phyloP scores from a whole-genome alignment of 2,888 invertebrate species.

The Cyclophora albipunctata region DNA sequence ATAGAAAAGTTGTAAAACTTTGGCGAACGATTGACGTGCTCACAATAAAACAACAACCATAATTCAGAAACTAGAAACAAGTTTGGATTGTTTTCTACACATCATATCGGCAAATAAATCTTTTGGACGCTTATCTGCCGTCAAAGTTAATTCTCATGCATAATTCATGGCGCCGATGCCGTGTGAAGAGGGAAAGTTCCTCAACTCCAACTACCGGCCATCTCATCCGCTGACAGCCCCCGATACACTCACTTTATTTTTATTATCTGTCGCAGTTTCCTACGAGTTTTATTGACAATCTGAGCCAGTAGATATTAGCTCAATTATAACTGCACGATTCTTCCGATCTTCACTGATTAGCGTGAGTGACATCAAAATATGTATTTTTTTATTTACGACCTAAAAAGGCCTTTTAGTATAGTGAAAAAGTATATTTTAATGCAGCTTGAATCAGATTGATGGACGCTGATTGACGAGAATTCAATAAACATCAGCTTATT shows the following conservation, averaged over 20 bases:
- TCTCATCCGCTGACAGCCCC: background rate
- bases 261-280: background rate
- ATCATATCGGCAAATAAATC: constrained; percentile 73
- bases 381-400: too few species aligned
- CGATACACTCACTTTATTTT: background rate
- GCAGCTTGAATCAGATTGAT: too few species aligned
- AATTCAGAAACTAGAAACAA: constrained; percentile 66
- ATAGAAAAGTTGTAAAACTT: constrained; percentile 33
- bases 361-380: too few species aligned
- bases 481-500: too few species aligned
- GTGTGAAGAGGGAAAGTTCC: constrained; percentile 56
- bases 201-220: constrained; percentile 23
- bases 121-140: constrained; percentile 68
- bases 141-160: constrained; percentile 73
- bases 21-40: constrained; percentile 49
- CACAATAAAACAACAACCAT: constrained; percentile 67
- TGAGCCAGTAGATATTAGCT: background rate
- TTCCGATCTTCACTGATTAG: too few species aligned
- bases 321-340: background rate
- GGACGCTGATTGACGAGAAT: too few species aligned
- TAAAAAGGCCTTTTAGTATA: too few species aligned
- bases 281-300: too few species aligned
- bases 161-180: constrained; percentile 67
- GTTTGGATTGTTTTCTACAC: constrained; percentile 72
- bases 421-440: too few species aligned